Evolutionary conservation across 1,140 invertebrate genomes (phyloP).

Genomic region (Kradibia gibbosae): DNA sequence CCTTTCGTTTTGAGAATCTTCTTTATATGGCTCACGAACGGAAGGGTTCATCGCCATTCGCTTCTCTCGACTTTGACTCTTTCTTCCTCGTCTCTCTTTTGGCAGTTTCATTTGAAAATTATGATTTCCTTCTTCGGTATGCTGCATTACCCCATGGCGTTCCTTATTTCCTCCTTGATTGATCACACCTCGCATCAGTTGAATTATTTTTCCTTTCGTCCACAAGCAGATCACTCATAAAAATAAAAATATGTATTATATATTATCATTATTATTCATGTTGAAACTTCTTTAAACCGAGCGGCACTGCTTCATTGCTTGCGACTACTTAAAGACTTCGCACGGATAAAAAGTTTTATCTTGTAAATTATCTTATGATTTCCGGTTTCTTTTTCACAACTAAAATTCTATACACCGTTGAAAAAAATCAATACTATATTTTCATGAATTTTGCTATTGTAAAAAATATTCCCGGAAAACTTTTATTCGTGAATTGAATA

Average conservation of each 20-base stretch:
- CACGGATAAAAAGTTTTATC: no score
- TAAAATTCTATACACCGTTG: no score
- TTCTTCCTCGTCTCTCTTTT: background rate
- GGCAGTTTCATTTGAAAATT: slow-evolving; percentile 35
- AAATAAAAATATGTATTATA: background rate
- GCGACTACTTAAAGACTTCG: no score
- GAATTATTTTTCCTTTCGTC: slow-evolving; percentile 12
- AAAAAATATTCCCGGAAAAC: no score
- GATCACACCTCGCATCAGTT: background rate
- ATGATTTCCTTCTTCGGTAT: background rate
- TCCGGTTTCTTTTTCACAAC: no score
- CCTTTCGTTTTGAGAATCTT: slow-evolving; percentile 32
- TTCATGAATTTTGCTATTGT: no score
- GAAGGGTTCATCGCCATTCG: slow-evolving; percentile 29
- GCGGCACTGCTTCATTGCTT: no score
- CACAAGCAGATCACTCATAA: background rate
- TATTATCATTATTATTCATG: no score
- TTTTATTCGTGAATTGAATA: no score
- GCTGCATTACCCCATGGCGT: background rate
- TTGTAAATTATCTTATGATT: no score
- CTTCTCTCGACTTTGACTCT: background rate
- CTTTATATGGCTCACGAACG: slow-evolving; percentile 11
- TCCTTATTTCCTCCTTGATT: slow-evolving; percentile 12
- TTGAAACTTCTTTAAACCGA: no score
- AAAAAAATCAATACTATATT: no score